A percentile compares a stretch with the other conserved stretches of the same genome.
Conservation (phyloP, 2,113 vertebrate genomes). For the Epinephelus lanceolatus region DNA sequence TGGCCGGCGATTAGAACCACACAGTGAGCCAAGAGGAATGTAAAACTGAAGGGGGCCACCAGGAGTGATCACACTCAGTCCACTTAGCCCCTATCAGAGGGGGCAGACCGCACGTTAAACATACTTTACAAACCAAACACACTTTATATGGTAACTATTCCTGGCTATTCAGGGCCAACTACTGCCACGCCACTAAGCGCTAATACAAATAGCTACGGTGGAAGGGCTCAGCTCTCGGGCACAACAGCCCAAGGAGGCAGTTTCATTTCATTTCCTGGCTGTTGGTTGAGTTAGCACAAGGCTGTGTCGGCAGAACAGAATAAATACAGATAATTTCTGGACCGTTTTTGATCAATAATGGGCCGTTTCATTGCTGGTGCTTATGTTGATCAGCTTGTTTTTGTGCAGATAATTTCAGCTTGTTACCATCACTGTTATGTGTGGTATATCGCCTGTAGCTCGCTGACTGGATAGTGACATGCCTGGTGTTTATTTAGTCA, state of each 20-base stretch:
- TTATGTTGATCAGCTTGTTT: constrained; percentile 22
- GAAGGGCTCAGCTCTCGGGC: neutral
- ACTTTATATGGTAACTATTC: constrained; percentile 41
- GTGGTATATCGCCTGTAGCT: neutral
- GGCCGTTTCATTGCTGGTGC: constrained; percentile 8
- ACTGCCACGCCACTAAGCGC: neutral
- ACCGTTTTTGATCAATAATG: neutral
- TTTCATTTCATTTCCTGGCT: constrained; percentile 14
- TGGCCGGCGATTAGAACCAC: constrained; percentile 80
- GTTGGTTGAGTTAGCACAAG: neutral
- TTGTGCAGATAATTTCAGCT: constrained; percentile 26
- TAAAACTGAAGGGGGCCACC: constrained; percentile 64
- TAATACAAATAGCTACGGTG: constrained; percentile 1
- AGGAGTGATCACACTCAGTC: constrained; percentile 67
- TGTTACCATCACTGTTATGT: constrained; percentile 14
- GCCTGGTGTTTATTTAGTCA: constrained; percentile 28
- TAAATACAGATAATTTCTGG: neutral
- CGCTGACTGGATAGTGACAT: neutral
- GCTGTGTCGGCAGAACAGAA: neutral
- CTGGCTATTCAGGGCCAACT: constrained; percentile 9
- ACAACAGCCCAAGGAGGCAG: neutral
- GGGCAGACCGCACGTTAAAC: constrained; percentile 52
- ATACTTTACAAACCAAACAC: constrained; percentile 38
- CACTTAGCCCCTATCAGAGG: constrained; percentile 43
- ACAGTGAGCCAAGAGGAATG: constrained; percentile 67